These are phyloP conservation scores for Brassicogethes aeneus DNA, from an alignment of 2,888 invertebrate species.

Conservation along the genomic window DNA sequence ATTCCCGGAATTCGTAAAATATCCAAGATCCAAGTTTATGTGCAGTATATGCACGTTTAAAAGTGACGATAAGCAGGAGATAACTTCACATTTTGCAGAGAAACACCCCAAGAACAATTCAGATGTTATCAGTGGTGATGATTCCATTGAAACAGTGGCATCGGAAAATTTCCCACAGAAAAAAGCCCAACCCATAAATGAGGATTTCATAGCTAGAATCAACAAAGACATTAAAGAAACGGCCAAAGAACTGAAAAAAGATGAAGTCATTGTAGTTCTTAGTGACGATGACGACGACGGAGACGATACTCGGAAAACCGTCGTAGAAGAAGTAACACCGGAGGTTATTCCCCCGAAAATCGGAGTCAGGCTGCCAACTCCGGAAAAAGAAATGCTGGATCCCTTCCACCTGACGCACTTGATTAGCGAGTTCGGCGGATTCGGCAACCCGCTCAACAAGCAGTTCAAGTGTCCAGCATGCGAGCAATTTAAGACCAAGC, in stretches of 20 bases:
- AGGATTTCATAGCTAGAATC: constrained; percentile 7
- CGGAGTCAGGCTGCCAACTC: constrained; percentile 8
- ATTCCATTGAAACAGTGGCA: background rate
- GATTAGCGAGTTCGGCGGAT: constrained; percentile 25
- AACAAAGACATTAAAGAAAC: constrained; percentile 9
- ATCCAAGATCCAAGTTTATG: constrained; percentile 56
- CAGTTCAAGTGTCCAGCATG: constrained; percentile 56
- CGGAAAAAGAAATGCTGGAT: constrained; percentile 4
- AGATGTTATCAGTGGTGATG: constrained; percentile 40
- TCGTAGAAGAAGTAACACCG: constrained; percentile 13
- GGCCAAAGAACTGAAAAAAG: constrained; percentile 8
- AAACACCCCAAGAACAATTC: constrained; percentile 46
- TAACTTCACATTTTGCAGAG: constrained; percentile 51
- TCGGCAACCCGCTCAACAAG: constrained; percentile 47
- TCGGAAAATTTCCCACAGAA: constrained; percentile 6
- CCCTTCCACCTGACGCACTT: constrained; percentile 14
- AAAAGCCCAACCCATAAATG: constrained; percentile 1
- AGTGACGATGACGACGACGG: constrained; percentile 9
- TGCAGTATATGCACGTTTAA: constrained; percentile 60
- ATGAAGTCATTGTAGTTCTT: constrained; percentile 1
- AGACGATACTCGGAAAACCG: constrained; percentile 10
- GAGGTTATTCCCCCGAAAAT: constrained; percentile 6
- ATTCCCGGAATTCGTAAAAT: constrained; percentile 25
- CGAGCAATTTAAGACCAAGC: constrained; percentile 47
- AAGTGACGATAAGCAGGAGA: constrained; percentile 45